Evolutionary conservation across 64 coral and sea anemone species (phyloP).

Genomic region (Anthopleura sola): DNA sequence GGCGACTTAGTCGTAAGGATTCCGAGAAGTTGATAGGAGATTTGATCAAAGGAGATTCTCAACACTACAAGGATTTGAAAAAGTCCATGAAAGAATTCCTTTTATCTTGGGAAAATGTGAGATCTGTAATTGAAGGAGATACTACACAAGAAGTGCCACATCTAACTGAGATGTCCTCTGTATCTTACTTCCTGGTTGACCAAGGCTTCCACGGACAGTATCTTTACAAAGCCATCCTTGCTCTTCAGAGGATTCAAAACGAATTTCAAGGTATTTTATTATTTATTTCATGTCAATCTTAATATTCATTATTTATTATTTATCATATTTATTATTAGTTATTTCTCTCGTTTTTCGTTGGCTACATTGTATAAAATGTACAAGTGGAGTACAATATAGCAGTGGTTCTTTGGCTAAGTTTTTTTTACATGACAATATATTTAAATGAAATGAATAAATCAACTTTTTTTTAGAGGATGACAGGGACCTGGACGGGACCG

Average conservation of each 20-base stretch:
- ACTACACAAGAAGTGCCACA: constrained; percentile 25
- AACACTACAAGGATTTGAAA: not conserved
- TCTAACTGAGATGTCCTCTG: constrained; percentile 24
- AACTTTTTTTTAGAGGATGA: no score
- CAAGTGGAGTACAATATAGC: no score
- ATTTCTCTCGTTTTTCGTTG: no score
- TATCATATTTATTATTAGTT: no score
- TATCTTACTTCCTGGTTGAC: constrained; percentile 51
- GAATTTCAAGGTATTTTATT: not conserved
- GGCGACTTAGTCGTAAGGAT: constrained; percentile 59
- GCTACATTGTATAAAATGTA: no score
- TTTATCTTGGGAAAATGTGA: constrained; percentile 42
- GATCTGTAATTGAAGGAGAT: not conserved
- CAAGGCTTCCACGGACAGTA: not conserved
- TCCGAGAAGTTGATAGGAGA: constrained; percentile 46
- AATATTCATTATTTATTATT: no score
- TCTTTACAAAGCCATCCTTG: not conserved
- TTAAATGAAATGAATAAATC: no score
- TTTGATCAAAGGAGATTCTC: constrained; percentile 22
- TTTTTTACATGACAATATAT: no score
- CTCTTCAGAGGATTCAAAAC: not conserved
- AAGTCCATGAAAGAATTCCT: constrained; percentile 45
- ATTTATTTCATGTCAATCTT: no score
- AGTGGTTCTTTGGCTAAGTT: no score
- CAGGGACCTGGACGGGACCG: no score